A percentile compares a stretch with the other conserved stretches of the same genome.
Conservation (phyloP, 2,113 vertebrate genomes). For the Chroicocephalus ridibundus region DNA sequence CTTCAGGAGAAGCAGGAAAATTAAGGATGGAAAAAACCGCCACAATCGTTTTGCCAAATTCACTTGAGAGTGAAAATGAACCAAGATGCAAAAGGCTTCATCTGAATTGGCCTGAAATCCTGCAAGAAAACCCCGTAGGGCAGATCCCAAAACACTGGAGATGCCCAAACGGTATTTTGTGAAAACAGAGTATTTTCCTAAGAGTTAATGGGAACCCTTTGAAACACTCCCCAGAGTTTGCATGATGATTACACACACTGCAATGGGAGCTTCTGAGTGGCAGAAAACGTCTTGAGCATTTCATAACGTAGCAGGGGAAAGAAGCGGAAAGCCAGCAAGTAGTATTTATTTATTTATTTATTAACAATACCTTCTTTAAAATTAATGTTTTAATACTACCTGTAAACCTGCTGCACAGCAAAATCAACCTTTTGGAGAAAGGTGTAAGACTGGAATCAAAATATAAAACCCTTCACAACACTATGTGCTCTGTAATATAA, state of each 20-base stretch:
- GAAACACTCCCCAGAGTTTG: neutral
- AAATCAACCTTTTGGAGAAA: neutral
- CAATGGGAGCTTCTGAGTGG: neutral
- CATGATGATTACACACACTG: neutral
- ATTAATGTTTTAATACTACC: neutral
- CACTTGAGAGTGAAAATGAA: neutral
- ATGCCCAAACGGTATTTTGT: neutral
- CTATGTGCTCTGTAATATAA: accelerated
- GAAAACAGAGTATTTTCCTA: neutral
- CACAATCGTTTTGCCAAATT: neutral
- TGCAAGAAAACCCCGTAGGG: neutral
- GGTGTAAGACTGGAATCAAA: neutral
- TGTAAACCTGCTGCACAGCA: neutral
- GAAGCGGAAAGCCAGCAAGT: neutral
- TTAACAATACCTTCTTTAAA: neutral
- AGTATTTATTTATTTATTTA: neutral
- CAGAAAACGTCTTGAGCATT: neutral
- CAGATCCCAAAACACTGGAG: neutral
- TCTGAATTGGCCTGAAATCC: neutral
- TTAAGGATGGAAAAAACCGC: neutral
- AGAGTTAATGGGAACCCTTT: neutral
- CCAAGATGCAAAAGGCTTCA: neutral
- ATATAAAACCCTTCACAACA: neutral
- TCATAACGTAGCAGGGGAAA: neutral
- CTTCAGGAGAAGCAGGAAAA: neutral